phyloP scores from a whole-genome alignment of 2,113 vertebrate species.

The Oncorhynchus nerka region DNA sequence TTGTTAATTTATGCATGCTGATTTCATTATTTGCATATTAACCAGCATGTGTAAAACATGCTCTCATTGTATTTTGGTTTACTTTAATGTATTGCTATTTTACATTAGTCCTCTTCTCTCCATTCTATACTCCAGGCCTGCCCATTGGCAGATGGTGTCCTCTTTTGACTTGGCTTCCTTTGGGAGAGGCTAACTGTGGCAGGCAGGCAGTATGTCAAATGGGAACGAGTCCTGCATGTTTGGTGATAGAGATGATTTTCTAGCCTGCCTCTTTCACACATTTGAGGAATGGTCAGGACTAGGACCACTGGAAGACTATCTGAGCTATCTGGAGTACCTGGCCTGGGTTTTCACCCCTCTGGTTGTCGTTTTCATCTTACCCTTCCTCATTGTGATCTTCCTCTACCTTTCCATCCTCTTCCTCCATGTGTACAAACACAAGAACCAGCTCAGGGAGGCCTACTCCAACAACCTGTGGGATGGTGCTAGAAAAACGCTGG shows the following conservation, averaged over 20 bases:
- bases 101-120: not conserved
- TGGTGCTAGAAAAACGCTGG: constrained; percentile 86
- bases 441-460: constrained; percentile 83
- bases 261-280: constrained; percentile 77
- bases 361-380: constrained; percentile 84
- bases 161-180: constrained; percentile 19
- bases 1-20: too few relatives aligned
- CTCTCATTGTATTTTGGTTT: too few relatives aligned
- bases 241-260: constrained; percentile 61
- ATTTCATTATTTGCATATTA: too few relatives aligned
- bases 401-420: constrained; percentile 88
- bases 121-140: constrained; percentile 15
- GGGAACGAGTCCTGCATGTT: constrained; percentile 76
- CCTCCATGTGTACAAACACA: constrained; percentile 89
- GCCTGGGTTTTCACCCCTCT: constrained; percentile 90
- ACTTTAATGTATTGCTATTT: too few relatives aligned
- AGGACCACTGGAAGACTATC: constrained; percentile 81
- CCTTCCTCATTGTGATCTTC: constrained; percentile 84
- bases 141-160: constrained; percentile 32
- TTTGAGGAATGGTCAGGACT: constrained; percentile 81
- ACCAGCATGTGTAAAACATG: too few relatives aligned
- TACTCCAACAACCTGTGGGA: constrained; percentile 91
- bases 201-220: constrained; percentile 35
- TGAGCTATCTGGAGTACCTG: constrained; percentile 81
- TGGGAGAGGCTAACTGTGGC: constrained; percentile 28